phyloP scores from a whole-genome alignment of 2,888 invertebrate species.

The Apamea crenata region DNA sequence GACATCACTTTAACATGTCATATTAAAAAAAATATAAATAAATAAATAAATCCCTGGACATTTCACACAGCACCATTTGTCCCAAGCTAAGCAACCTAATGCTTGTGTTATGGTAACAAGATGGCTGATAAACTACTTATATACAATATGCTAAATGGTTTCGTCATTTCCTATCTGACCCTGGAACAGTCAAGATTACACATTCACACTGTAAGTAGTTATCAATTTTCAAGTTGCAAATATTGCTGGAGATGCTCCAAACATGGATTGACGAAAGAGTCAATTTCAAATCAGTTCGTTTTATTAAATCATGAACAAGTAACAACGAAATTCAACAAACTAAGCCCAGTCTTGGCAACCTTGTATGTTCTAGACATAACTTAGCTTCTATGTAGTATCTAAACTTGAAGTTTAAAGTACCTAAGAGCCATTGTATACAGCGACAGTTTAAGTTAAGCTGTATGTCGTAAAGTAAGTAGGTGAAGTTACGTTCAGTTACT shows the following conservation, averaged over 20 bases:
- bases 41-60: too few species aligned
- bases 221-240: not conserved
- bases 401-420: conserved; percentile 37
- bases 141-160: not conserved
- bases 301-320: not conserved
- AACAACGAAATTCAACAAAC: conserved; percentile 10
- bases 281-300: not conserved
- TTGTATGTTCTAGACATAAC: conserved; percentile 5
- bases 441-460: conserved; percentile 9
- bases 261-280: not conserved
- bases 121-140: too few species aligned
- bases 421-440: conserved; percentile 33
- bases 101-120: too few species aligned
- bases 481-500: not conserved
- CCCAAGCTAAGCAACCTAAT: too few species aligned
- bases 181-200: too few species aligned
- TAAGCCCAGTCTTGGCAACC: conserved; percentile 3
- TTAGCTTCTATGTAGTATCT: conserved; percentile 23
- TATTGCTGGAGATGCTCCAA: not conserved
- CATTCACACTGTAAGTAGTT: not conserved
- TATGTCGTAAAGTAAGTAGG: not conserved
- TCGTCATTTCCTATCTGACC: too few species aligned
- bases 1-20: not conserved
- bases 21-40: not conserved
- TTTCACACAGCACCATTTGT: too few species aligned